Evolutionary conservation across 2,888 invertebrate genomes (phyloP), one percentile per base, ranked within the genome.

Genomic region (Ferdinandea cuprea): DNA sequence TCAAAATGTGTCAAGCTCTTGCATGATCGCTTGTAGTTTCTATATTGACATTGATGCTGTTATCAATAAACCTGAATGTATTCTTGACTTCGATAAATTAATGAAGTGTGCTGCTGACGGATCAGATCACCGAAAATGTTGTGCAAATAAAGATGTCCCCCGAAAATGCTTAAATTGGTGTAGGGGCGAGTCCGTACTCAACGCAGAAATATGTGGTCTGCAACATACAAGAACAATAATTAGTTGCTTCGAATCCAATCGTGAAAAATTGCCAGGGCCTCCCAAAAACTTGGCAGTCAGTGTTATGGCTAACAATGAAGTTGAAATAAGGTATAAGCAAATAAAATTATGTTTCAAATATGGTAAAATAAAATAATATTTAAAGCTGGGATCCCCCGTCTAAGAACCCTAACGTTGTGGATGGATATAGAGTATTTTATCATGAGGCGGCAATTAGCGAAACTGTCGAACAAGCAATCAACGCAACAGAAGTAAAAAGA

Each of bases 51-150:
- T 96, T 89, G 96, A 96, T 89, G 94, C 94, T 58, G 95, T 96
- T 50, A 95, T 96, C 89, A 95, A 96, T 91, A 93, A 94, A 48
- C 95, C 95, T 0, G 95, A 96, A 88, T 97, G 96, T 89, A 94
- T 96, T 88, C 93, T 93, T 78, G 96, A 96, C 91, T 95, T 96
- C 88, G 95, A 96, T 89, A 96, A 96, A 88, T 92, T 96, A 59
- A 96, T 96, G 95, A 94, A 94, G 88, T 97, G 97, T 88, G 96
- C 96, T 0, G 95, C 96, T 0, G 95, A 95, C 86, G 95, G 95
- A 5, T 95, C 93, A 72, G 97, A 97, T 89, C 97, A 97, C 90
- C 93, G 96, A 46, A 94, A 94, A 81, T 97, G 97, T 88, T 97
- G 97, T 89, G 94, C 95, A 0, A 94, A 94, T 17, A 94, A 94